Base-by-base conservation (phyloP, 2,113 vertebrate species). In the Hemiprocne comata region DNA sequence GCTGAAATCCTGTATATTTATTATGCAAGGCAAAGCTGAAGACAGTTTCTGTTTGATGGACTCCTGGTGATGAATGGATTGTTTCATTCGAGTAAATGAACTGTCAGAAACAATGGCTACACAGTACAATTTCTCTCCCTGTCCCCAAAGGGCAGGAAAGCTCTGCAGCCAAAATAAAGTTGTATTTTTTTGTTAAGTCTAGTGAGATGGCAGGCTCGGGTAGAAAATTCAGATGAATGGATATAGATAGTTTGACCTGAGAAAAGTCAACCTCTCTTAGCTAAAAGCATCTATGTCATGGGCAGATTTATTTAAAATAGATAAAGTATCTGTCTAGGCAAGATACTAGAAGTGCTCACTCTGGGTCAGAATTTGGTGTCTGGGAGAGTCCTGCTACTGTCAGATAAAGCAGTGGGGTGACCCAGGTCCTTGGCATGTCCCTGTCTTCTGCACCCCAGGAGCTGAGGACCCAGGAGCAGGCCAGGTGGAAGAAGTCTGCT, bases 1-100 rank as follows among this genome's bases (percentile, higher is more conserved):
- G 86, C 91, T 97, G 97, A 97, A 97, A 97, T 31, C 17, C 88
- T 94, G 96, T 94, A 65, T 95, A 97, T 96, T 97, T 97, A 96
- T 96, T 65, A 89, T 95, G 72, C 86, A 61, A 86, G 71, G 51
- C 48, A 26, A 53, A 96, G 97, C 94, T 91, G 96, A 90, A 94
- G 95, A 96, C 96, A 95, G 77, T 91, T 93, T 85, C 60, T 93
- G 91, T 89, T 91, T 94, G 87, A 72, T 73, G 67, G 95, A 74
- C 95, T 94, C 92, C 73, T 5, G 65, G 91, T 85, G 95, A 96
- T 94, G 96, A 97, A 97, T 96, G 95, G 95, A 90, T 97, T 89
- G 87, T 94, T 98, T 98, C 97, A 96, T 94, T 91, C 73, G 33
- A 60, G 75, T 51, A 94, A 96, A 97, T 94, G 97, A 95, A 96